Conservation (phyloP, 2,888 invertebrate genomes). For the Hirtodrosophila histrioides region DNA sequence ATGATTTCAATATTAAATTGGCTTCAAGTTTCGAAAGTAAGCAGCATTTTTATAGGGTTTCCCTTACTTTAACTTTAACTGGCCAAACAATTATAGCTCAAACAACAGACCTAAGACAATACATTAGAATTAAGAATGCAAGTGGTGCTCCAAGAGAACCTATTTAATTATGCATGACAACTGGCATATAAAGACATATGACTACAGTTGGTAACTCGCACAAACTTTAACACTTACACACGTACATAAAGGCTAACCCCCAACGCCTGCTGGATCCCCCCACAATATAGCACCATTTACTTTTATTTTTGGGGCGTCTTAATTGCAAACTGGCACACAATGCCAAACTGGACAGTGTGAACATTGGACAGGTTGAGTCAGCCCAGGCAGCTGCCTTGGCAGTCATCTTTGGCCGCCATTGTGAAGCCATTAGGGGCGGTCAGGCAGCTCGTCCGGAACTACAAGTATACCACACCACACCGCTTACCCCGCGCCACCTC, state of each 20-base stretch:
- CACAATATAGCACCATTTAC: slow-evolving; percentile 27
- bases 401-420: slow-evolving; percentile 33
- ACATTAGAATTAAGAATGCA: slow-evolving; percentile 56
- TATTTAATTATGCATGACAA: slow-evolving; percentile 69
- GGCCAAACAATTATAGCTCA: slow-evolving; percentile 1
- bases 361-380: slow-evolving; percentile 15
- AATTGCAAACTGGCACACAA: slow-evolving; percentile 76
- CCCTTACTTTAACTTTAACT: slow-evolving; percentile 4
- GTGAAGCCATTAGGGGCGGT: slow-evolving; percentile 67
- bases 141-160: slow-evolving; percentile 18
- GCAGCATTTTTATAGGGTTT: too few species aligned
- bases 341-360: slow-evolving; percentile 31
- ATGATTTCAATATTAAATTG: too few species aligned
- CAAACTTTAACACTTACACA: slow-evolving; percentile 36
- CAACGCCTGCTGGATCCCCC: not conserved
- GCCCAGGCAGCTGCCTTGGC: slow-evolving; percentile 36
- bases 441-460: slow-evolving; percentile 44
- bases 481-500: too few species aligned
- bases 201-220: slow-evolving; percentile 29
- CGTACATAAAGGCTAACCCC: not conserved
- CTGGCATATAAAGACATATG: slow-evolving; percentile 70
- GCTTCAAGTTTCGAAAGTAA: too few species aligned
- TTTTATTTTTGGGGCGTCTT: slow-evolving; percentile 63
- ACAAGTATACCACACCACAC: not conserved
- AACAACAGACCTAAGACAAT: slow-evolving; percentile 30